Percentiles rank a stretch among this genome's conserved stretches.
Evolutionary conservation across 2,113 vertebrate genomes (phyloP).

Genomic region (Nettapus auritus): DNA sequence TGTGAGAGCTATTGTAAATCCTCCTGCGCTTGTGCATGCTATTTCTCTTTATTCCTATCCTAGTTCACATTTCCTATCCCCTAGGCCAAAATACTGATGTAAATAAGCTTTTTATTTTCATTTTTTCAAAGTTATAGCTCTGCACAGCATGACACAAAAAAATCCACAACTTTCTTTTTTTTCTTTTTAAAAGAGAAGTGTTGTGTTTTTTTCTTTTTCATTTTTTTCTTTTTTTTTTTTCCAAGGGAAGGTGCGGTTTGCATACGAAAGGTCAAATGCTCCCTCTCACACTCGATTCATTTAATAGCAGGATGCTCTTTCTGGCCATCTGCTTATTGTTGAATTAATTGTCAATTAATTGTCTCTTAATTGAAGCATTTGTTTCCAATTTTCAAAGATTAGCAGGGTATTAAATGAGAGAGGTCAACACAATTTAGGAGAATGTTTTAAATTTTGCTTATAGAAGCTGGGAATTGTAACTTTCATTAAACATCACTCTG

Average conservation of each 20-base stretch:
- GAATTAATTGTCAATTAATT: conserved; percentile 75
- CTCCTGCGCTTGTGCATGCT: conserved; percentile 8
- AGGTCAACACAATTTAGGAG: conserved; percentile 66
- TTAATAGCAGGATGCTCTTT: conserved; percentile 67
- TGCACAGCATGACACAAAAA: neutral
- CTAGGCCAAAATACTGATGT: conserved; percentile 58
- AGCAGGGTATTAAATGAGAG: conserved; percentile 69
- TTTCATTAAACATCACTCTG: conserved; percentile 72
- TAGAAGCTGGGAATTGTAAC: conserved; percentile 65
- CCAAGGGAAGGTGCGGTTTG: neutral
- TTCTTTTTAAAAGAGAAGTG: neutral
- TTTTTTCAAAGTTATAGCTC: conserved; percentile 63
- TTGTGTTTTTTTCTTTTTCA: neutral
- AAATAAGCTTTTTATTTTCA: conserved; percentile 69
- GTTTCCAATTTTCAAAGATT: conserved; percentile 65
- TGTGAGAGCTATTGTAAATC: conserved; percentile 62
- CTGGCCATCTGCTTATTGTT: conserved; percentile 73
- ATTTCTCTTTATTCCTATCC: conserved; percentile 21
- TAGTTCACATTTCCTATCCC: conserved; percentile 43
- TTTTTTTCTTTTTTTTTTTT: neutral
- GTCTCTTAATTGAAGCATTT: conserved; percentile 72
- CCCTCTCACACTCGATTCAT: conserved; percentile 50
- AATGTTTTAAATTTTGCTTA: conserved; percentile 62
- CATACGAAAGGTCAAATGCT: conserved; percentile 51
- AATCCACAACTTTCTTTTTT: neutral